A percentile compares a stretch with the other conserved stretches of the same genome.
Conservation (phyloP, 2,797 vertebrate genomes). For the Heliangelus exortis region DNA sequence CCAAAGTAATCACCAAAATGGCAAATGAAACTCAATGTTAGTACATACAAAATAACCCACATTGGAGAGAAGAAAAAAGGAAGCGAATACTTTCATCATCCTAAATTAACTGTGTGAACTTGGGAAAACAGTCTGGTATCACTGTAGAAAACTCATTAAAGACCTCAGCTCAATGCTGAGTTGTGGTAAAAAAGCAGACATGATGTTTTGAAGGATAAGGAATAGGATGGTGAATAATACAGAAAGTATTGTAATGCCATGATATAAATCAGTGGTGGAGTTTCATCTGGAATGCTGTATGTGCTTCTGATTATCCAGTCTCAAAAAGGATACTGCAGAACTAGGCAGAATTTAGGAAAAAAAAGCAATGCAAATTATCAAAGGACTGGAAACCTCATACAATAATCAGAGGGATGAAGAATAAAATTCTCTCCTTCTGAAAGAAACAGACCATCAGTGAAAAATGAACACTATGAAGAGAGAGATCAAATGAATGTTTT, state of each 20-base stretch:
- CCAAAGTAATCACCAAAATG: conserved; percentile 8
- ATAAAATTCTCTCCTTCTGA: background rate
- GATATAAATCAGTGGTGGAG: conserved; percentile 67
- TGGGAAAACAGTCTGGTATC: conserved; percentile 64
- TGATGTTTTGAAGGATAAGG: conserved; percentile 67
- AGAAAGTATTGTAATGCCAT: conserved; percentile 47
- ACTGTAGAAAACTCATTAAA: conserved; percentile 62
- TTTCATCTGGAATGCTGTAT: conserved; percentile 42
- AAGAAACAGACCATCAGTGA: background rate
- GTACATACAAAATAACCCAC: conserved; percentile 21
- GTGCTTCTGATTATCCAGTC: conserved; percentile 5
- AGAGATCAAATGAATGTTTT: conserved; percentile 9
- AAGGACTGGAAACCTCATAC: background rate
- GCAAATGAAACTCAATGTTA: conserved; percentile 1
- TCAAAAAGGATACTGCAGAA: conserved; percentile 22
- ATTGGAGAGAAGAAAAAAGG: conserved; percentile 53
- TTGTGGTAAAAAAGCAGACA: conserved; percentile 64
- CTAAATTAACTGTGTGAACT: conserved; percentile 54
- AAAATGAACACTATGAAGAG: background rate
- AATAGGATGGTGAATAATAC: conserved; percentile 64
- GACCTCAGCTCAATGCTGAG: conserved; percentile 48
- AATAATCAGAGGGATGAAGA: background rate
- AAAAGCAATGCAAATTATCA: background rate
- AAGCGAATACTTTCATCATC: conserved; percentile 55
- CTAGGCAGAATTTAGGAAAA: background rate